Evolutionary conservation across 1,140 invertebrate genomes (phyloP), one percentile per base, ranked within the genome.

Genomic region (Heterodera carotae): DNA sequence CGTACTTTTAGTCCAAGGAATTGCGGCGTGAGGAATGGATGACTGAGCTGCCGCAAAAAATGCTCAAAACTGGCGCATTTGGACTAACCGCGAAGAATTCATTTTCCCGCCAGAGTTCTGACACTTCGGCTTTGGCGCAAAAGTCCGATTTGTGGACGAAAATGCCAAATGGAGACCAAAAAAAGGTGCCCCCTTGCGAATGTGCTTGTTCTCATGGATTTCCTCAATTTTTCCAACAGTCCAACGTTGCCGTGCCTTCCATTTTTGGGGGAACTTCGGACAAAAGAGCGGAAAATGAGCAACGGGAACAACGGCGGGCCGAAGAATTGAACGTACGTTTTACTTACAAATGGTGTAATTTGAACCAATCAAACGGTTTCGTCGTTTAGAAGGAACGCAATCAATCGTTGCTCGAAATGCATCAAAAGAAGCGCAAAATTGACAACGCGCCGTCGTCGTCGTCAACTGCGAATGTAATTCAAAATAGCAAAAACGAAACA

Each of bases 1-100:
- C 29, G 8, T 64, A 22, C 4, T 6, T 75, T 76, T 29, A 71
- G 69, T 56, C 64, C 12, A 70, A 68, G 39, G 39, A 53, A 15
- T 25, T 67, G 29, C 76, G 76, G 72, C 72, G 79, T 25, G 79
- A 80, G 56, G 79, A 80, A 56, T 80, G 79, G 79, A 80, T 80
- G 79, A 80, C 79, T 22, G 79, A 80, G 66, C 77, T 80, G 66
- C 79, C 79, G 12, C 69, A 81, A 68, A 80, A 80, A 36, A 60
- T 80, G 69, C 48, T 75, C 33, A 74, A 74, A 36, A 69, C 48
- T 25, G 43, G 53, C 29, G 67, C 39, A n/a, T 79, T 80, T 68
- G 78, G 78, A 25, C 76, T 79, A 10, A 71, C 68, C 5, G 70
- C 78, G 31, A 79, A 81, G 53, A 69, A 59, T 22, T 75, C 77